A percentile compares a stretch with the other conserved stretches of the same genome.
phyloP scores from a whole-genome alignment of 2,113 vertebrate species.

The Strigops habroptila region DNA sequence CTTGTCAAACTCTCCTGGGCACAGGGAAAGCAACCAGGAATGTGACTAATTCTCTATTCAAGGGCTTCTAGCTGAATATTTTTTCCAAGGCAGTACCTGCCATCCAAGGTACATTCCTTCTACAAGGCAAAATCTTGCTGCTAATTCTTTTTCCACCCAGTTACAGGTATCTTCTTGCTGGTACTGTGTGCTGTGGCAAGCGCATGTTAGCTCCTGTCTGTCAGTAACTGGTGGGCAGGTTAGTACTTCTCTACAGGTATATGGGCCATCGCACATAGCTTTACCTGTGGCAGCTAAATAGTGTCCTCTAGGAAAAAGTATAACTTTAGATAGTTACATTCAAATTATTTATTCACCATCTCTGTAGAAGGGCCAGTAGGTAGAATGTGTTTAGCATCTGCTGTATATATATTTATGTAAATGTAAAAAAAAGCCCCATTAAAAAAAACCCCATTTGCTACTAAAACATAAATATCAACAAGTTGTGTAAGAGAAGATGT shows the following conservation, averaged over 20 bases:
- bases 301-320: background rate
- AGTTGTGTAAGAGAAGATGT: background rate
- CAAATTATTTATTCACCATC: background rate
- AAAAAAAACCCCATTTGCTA: background rate
- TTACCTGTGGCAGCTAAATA: background rate
- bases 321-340: background rate
- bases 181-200: background rate
- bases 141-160: background rate
- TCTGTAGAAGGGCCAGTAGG: background rate
- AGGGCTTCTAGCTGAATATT: background rate
- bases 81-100: background rate
- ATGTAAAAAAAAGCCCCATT: background rate
- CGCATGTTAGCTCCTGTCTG: background rate
- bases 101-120: background rate
- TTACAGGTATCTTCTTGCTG: background rate
- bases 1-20: constrained; percentile 24
- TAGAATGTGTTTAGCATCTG: background rate
- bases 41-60: background rate
- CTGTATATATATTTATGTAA: background rate
- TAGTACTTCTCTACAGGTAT: background rate
- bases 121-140: background rate
- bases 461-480: background rate
- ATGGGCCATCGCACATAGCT: background rate
- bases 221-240: background rate
- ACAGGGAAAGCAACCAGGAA: background rate